Conservation (phyloP, 2,797 vertebrate genomes). For the Ibycter americanus region DNA sequence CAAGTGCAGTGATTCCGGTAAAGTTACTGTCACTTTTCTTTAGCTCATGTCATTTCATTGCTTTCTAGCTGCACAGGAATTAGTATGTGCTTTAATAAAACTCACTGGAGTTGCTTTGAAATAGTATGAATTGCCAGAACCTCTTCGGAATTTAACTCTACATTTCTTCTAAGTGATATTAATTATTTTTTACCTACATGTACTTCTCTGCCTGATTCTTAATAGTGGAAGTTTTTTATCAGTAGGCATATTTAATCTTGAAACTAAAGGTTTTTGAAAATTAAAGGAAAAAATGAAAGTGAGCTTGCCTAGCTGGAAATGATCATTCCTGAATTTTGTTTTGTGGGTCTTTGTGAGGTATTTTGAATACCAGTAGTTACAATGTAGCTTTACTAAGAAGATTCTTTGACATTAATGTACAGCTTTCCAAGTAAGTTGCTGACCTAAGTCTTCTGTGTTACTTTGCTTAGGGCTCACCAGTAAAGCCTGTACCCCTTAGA, state of each 20-base stretch:
- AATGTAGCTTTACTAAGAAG: background rate
- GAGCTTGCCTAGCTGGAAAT: background rate
- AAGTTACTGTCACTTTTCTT: background rate
- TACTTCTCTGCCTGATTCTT: background rate
- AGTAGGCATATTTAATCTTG: background rate
- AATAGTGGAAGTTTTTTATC: background rate
- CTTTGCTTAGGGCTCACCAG: conserved; percentile 81
- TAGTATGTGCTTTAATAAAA: background rate
- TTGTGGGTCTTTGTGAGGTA: background rate
- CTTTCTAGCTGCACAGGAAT: background rate
- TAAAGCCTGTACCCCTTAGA: conserved; percentile 75
- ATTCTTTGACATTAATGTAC: background rate
- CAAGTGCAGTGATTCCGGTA: background rate
- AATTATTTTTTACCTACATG: background rate
- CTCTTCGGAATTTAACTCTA: background rate
- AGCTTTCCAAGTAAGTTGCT: background rate
- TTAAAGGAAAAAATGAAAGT: background rate
- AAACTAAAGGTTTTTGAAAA: background rate
- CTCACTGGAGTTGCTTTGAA: background rate
- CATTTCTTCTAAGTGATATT: background rate
- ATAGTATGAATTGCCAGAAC: background rate
- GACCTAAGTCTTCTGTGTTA: background rate
- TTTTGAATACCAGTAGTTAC: background rate
- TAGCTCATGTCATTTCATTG: background rate
- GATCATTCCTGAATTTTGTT: background rate